Evolutionary conservation across 2,113 vertebrate genomes (phyloP).

Genomic region (Hippocampus comes): DNA sequence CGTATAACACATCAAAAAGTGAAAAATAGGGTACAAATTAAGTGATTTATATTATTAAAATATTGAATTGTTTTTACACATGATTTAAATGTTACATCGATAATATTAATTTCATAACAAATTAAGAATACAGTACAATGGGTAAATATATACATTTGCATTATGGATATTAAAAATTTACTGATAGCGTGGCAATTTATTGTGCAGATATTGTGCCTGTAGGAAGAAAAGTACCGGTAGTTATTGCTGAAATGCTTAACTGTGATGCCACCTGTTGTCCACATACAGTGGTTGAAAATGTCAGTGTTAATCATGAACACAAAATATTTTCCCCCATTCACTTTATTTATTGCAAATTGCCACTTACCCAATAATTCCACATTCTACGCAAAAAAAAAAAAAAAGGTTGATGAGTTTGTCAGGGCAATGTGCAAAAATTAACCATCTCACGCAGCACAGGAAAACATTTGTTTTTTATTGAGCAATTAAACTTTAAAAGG

Average conservation of each 20-base stretch:
- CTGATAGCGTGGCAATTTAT: too few relatives aligned
- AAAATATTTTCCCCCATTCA: too few relatives aligned
- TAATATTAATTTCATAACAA: too few relatives aligned
- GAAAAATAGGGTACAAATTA: background rate
- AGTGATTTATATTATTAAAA: background rate
- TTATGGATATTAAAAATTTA: too few relatives aligned
- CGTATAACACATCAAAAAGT: background rate
- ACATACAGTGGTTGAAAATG: background rate
- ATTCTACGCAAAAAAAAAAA: too few relatives aligned
- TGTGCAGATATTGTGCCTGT: too few relatives aligned
- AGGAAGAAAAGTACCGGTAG: background rate
- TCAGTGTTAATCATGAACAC: background rate
- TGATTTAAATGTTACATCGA: too few relatives aligned
- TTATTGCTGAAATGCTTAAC: background rate
- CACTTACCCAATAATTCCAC: too few relatives aligned
- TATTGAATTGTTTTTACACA: too few relatives aligned
- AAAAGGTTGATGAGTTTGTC: background rate
- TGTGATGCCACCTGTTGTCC: background rate
- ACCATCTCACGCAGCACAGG: background rate
- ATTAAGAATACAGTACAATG: too few relatives aligned
- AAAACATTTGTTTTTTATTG: slow-evolving; percentile 49
- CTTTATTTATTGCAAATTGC: too few relatives aligned
- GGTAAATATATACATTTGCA: too few relatives aligned
- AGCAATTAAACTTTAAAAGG: slow-evolving; percentile 34
- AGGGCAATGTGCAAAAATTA: background rate